Percentiles rank a stretch among this genome's conserved stretches.
These are phyloP conservation scores for Caenorhabditis sp. DNA, from an alignment of 2,888 invertebrate genomes.

Conservation along the genomic window DNA sequence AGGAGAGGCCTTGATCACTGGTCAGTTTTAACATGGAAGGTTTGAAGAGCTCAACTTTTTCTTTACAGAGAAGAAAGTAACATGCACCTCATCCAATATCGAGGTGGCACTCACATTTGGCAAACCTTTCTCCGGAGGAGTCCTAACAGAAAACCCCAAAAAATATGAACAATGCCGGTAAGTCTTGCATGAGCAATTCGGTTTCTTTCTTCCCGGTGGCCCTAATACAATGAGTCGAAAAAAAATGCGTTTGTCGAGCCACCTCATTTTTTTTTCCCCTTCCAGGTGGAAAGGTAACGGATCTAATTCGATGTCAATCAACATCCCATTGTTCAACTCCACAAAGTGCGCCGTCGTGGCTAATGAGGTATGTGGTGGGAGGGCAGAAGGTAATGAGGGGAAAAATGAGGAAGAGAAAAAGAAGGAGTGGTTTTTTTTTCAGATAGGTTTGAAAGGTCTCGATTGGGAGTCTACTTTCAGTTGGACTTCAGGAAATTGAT, in stretches of 20 bases:
- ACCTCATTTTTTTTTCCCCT: constrained; percentile 8
- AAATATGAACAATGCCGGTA: constrained; percentile 65
- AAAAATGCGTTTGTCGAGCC: not conserved
- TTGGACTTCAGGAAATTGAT: constrained; percentile 21
- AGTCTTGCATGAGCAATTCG: constrained; percentile 19
- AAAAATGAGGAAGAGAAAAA: constrained; percentile 7
- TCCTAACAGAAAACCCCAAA: constrained; percentile 74
- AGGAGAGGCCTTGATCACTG: constrained; percentile 55
- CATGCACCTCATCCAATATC: constrained; percentile 73
- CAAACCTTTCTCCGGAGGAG: constrained; percentile 72
- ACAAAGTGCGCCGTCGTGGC: constrained; percentile 70
- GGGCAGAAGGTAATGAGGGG: constrained; percentile 21
- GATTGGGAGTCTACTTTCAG: not conserved
- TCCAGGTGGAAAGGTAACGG: constrained; percentile 74
- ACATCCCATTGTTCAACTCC: constrained; percentile 73
- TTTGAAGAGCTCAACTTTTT: not conserved
- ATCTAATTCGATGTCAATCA: constrained; percentile 65
- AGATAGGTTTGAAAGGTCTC: not conserved
- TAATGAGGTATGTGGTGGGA: constrained; percentile 72
- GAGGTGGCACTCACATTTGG: constrained; percentile 72
- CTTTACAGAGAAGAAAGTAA: constrained; percentile 72
- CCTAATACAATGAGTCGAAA: constrained; percentile 13
- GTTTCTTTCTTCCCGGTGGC: not conserved
- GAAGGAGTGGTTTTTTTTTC: not conserved
- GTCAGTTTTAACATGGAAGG: constrained; percentile 40